Evolutionary conservation across 92 coral and sea anemone genomes (phyloP), one percentile per base, ranked within the genome.

Genomic region (Phenganax stokvisi): DNA sequence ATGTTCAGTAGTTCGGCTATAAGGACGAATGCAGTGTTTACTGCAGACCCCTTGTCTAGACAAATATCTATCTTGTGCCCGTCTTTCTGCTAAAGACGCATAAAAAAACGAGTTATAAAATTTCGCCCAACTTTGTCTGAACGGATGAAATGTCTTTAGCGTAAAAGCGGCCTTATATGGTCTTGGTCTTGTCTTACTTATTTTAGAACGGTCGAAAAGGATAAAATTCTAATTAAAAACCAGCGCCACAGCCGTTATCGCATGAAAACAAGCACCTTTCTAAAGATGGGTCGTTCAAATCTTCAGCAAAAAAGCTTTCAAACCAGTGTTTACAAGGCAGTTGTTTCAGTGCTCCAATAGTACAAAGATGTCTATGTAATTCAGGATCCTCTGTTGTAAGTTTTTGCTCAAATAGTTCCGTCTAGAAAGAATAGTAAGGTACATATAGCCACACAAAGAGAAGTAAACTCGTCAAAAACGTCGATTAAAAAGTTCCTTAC

Each of bases 241-340:
- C 47, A 76, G 17, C 12, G 66, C 15, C 20, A 11, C 54, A 10
- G 37, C 62, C 12, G 6, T 11, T 37, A 11, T 69, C 13, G 47
- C 27, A 31, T 28, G 69, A 60, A 12, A 10, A 54, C 27, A 10
- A 15, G 7, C 2, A 94, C 98, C 98, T 94, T 80, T 94, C 98
- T 89, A 94, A 89, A 59, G 97, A 85, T 27, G 97, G 84, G 80
- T 94, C 98, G n/a, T 92, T 87, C 17, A 94, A 85, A 76, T 88
- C 97, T 77, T 92, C 92, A 6, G 92, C 90, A 83, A 94, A 94
- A 64, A 93, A 89, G 73, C 96, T 88, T 29, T 90, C 97, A 91
- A 94, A 92, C 98, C 98, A 94, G 62, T 96, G 92, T 84, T 85
- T 86, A 80, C 86, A 78, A 25, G 98, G 98, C 25, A 94, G 72